These are phyloP conservation scores for Dascyllus trimaculatus DNA, from an alignment of 2,113 vertebrate genomes.

Conservation along the genomic window DNA sequence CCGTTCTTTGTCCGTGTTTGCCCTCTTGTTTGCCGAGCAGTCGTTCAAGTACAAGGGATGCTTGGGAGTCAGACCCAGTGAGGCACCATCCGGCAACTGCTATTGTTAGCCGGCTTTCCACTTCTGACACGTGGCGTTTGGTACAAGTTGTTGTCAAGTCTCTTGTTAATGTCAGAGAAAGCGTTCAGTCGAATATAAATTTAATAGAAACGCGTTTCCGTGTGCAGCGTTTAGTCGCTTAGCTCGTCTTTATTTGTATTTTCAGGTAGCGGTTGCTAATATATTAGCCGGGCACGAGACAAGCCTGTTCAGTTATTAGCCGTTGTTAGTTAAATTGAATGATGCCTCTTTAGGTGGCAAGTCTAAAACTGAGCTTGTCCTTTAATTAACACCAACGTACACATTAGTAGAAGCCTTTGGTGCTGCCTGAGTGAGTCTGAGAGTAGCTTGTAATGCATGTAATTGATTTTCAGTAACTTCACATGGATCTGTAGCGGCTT, in stretches of 20 bases:
- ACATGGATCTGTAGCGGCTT: background rate
- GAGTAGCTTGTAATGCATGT: background rate
- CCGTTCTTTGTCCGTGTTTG: constrained; percentile 57
- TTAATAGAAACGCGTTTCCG: background rate
- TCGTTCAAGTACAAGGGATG: constrained; percentile 64
- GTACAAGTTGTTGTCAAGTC: constrained; percentile 21
- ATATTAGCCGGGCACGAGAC: constrained; percentile 31
- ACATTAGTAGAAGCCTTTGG: background rate
- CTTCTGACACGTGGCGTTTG: constrained; percentile 56
- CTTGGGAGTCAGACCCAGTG: constrained; percentile 58
- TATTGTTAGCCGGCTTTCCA: constrained; percentile 79
- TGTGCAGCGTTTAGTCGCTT: background rate
- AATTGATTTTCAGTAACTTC: background rate
- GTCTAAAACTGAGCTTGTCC: background rate
- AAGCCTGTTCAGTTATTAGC: background rate
- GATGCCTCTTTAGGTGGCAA: background rate
- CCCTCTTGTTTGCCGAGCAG: constrained; percentile 38
- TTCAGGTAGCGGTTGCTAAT: constrained; percentile 1
- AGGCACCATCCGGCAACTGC: constrained; percentile 55
- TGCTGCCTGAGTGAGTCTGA: background rate
- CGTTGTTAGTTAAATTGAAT: background rate
- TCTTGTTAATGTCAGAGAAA: background rate
- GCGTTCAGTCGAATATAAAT: background rate
- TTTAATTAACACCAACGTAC: background rate
- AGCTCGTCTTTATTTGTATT: background rate